A percentile compares a stretch with the other conserved stretches of the same genome.
These are phyloP conservation scores for Sphecodes monilicornis DNA, from an alignment of 2,888 invertebrate species.

Conservation along the genomic window DNA sequence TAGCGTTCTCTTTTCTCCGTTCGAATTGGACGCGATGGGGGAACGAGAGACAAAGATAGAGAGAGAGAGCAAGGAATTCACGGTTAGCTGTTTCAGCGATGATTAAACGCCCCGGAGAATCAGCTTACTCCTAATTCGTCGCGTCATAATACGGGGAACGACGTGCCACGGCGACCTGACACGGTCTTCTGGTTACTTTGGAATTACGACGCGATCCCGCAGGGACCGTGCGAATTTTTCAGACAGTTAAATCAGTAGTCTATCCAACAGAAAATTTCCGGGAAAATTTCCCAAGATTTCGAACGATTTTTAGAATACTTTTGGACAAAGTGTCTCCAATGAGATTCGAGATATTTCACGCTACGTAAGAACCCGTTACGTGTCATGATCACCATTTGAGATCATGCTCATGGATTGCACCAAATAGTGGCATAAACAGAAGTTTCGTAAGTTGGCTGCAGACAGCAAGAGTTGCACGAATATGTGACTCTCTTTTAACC, in stretches of 20 bases:
- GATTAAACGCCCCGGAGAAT: constrained; percentile 55
- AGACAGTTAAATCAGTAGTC: background rate
- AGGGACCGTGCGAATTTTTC: background rate
- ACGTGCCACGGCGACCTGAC: constrained; percentile 15
- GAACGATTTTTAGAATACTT: background rate
- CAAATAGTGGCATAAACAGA: too few relatives aligned
- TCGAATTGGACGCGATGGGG: background rate
- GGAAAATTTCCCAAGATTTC: background rate
- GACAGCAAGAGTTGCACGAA: too few relatives aligned
- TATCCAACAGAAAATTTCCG: background rate
- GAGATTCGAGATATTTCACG: too few relatives aligned
- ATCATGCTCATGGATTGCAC: too few relatives aligned
- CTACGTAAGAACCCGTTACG: too few relatives aligned
- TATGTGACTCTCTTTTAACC: too few relatives aligned
- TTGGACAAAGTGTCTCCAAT: too few relatives aligned
- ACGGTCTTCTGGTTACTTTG: constrained; percentile 11
- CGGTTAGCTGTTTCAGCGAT: constrained; percentile 57
- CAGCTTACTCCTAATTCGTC: constrained; percentile 52
- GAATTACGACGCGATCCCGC: background rate
- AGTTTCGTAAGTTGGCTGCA: too few relatives aligned
- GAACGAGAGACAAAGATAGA: background rate
- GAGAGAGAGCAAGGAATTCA: constrained; percentile 3
- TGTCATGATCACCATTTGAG: too few relatives aligned
- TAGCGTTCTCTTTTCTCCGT: background rate
- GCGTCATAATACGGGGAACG: constrained; percentile 49